phyloP scores from a whole-genome alignment of 2,888 invertebrate genomes.

The Hofmannophila pseudospretella region DNA sequence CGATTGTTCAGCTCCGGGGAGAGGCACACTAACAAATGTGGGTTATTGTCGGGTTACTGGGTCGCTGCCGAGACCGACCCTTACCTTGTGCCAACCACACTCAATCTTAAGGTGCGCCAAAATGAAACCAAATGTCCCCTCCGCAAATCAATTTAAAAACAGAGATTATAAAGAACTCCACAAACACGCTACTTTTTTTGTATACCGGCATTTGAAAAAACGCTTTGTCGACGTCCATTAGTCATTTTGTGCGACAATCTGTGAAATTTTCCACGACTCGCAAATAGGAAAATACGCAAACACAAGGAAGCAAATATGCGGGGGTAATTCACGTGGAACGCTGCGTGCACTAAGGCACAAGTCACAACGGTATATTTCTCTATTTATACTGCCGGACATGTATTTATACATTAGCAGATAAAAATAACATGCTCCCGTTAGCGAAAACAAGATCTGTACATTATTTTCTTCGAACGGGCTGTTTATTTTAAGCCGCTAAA shows the following conservation, averaged over 20 bases:
- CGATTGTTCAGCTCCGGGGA: neutral
- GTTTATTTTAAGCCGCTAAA: slow-evolving; percentile 8
- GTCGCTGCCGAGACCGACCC: slow-evolving; percentile 15
- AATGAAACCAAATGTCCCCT: too few species aligned
- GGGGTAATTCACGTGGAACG: slow-evolving; percentile 6
- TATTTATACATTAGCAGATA: slow-evolving; percentile 10
- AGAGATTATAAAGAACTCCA: too few species aligned
- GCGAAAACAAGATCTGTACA: slow-evolving; percentile 7
- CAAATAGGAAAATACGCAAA: neutral
- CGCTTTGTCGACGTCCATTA: neutral
- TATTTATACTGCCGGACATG: slow-evolving; percentile 15
- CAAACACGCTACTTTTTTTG: neutral
- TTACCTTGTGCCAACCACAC: slow-evolving; percentile 4
- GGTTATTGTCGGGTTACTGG: slow-evolving; percentile 31
- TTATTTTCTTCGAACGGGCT: neutral
- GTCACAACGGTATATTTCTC: slow-evolving; percentile 13
- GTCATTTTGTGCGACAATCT: neutral
- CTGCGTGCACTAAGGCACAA: slow-evolving; percentile 4
- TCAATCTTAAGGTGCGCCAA: too few species aligned
- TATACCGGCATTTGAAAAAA: neutral
- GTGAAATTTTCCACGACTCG: neutral
- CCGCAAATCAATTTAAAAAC: too few species aligned
- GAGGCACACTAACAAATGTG: slow-evolving; percentile 14
- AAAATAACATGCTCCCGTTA: slow-evolving; percentile 6
- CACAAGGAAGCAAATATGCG: slow-evolving; percentile 2